A percentile compares a stretch with the other conserved stretches of the same genome.
phyloP scores from a whole-genome alignment of 2,888 invertebrate species.

The Nomada ferruginata region DNA sequence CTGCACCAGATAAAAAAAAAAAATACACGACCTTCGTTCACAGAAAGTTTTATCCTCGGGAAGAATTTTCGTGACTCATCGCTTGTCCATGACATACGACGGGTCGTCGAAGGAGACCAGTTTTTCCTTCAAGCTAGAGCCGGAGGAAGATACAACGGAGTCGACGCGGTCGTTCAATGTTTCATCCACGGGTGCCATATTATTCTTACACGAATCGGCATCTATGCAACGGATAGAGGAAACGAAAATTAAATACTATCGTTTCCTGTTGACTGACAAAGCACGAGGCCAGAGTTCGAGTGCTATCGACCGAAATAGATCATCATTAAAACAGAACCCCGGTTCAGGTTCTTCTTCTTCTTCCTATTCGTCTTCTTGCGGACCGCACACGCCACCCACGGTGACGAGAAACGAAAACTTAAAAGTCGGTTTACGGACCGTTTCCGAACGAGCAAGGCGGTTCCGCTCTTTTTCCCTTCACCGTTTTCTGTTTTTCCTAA shows the following conservation, averaged over 20 bases:
- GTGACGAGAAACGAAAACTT: conserved; percentile 40
- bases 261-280: conserved; percentile 72
- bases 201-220: conserved; percentile 54
- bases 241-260: conserved; percentile 71
- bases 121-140: neutral
- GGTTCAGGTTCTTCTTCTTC: conserved; percentile 35
- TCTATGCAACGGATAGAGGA: conserved; percentile 29
- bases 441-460: conserved; percentile 17
- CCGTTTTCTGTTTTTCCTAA: neutral
- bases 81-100: neutral
- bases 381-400: conserved; percentile 63
- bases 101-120: neutral
- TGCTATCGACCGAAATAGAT: conserved; percentile 70
- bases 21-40: neutral
- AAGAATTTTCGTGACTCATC: conserved; percentile 4
- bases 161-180: conserved; percentile 14
- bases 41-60: neutral
- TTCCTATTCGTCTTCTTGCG: neutral
- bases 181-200: conserved; percentile 29
- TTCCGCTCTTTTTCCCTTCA: neutral
- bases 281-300: conserved; percentile 61
- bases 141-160: neutral
- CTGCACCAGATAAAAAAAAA: neutral
- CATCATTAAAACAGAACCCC: conserved; percentile 65
- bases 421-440: conserved; percentile 50